Percentiles rank a stretch among this genome's conserved stretches.
Conservation (phyloP, 2,113 vertebrate genomes). For the Ctenodactylus gundi region DNA sequence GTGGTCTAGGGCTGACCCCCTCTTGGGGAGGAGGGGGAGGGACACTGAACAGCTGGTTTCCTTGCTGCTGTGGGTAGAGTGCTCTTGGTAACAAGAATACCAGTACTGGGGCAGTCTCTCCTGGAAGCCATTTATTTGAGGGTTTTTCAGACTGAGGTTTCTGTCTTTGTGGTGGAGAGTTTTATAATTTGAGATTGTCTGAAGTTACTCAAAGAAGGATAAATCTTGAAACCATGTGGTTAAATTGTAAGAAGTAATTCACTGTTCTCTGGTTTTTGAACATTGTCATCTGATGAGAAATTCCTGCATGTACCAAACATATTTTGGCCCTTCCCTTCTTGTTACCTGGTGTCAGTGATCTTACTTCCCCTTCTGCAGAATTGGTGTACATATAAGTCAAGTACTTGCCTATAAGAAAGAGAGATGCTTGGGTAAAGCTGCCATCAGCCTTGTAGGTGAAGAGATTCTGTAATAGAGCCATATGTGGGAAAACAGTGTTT, state of each 20-base stretch:
- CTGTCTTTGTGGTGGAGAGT: neutral
- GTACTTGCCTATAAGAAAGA: neutral
- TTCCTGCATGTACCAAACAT: fast-evolving
- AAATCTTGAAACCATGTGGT: neutral
- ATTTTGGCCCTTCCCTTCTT: neutral
- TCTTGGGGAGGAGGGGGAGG: neutral
- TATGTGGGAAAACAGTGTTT: neutral
- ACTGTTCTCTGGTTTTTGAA: neutral
- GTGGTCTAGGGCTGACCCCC: too few species aligned
- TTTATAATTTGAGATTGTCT: neutral
- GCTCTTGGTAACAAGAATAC: neutral
- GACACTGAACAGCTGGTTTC: neutral
- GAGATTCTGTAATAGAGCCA: neutral
- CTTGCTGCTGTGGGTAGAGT: neutral
- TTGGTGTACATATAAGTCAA: neutral
- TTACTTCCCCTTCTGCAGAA: neutral
- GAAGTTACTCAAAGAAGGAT: neutral
- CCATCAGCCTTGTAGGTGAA: fast-evolving
- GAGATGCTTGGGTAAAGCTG: neutral
- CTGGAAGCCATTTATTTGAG: neutral
- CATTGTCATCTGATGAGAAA: neutral
- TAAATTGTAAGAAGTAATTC: neutral
- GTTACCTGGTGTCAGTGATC: neutral
- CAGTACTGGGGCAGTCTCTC: fast-evolving
- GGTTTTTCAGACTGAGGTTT: neutral